phyloP scores from a whole-genome alignment of 2,888 invertebrate genomes.

The Camponotus fellah region DNA sequence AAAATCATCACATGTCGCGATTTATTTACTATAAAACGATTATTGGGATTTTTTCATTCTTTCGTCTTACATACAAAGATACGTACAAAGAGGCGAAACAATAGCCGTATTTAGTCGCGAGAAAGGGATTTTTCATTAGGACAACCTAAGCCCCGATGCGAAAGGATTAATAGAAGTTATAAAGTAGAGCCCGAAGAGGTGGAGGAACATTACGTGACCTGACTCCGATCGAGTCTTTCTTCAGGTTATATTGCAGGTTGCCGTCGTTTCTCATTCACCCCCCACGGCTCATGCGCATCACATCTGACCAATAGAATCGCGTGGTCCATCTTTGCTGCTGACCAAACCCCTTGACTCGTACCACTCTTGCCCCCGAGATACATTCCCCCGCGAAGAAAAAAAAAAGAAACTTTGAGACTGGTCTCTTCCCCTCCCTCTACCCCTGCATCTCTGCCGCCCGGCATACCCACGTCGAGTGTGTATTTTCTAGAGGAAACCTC shows the following conservation, averaged over 20 bases:
- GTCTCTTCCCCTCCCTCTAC: slow-evolving; percentile 33
- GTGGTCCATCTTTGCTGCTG: slow-evolving; percentile 85
- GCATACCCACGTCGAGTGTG: slow-evolving; percentile 71
- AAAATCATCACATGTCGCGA: slow-evolving; percentile 17
- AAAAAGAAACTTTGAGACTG: slow-evolving; percentile 76
- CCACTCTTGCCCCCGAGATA: slow-evolving; percentile 79
- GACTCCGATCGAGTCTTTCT: slow-evolving; percentile 86
- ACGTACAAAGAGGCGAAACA: slow-evolving; percentile 41
- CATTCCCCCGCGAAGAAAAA: slow-evolving; percentile 79
- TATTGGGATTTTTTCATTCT: neutral
- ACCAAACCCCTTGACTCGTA: slow-evolving; percentile 83
- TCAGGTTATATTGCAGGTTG: slow-evolving; percentile 85
- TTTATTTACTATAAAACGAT: slow-evolving; percentile 26
- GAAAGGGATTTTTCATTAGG: slow-evolving; percentile 83
- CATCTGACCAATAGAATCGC: slow-evolving; percentile 86
- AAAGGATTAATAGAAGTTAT: slow-evolving; percentile 86
- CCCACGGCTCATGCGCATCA: slow-evolving; percentile 84
- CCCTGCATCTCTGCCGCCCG: slow-evolving; percentile 31
- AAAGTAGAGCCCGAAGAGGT: slow-evolving; percentile 85
- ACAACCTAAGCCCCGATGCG: slow-evolving; percentile 78
- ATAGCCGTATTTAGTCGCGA: slow-evolving; percentile 53
- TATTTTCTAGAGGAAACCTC: slow-evolving; percentile 78
- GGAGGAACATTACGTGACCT: slow-evolving; percentile 86
- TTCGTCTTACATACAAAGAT: neutral
- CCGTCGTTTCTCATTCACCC: slow-evolving; percentile 85